Base-by-base conservation (phyloP, 2,888 invertebrate species). In the Conomelus anceps region DNA sequence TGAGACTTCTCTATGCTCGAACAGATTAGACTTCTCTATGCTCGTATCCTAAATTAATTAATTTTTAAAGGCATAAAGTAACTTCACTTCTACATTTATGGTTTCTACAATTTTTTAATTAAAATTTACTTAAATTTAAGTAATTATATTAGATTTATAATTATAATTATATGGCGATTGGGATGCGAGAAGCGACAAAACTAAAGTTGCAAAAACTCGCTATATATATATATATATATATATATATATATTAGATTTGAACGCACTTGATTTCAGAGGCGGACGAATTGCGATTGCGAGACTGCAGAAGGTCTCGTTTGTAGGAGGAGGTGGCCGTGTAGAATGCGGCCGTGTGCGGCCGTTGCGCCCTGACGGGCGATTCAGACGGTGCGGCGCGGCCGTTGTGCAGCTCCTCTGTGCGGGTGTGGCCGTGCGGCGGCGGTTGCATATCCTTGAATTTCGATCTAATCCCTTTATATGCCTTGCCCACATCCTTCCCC, bases 401-500 rank as follows among this genome's bases (percentile, higher is more conserved):
- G 86, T 22, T 3, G 26, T 17, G 22, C 84, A 89, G 22, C 34
- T 26, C 23, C 87, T 86, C n/a, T 84, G 41, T 23, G 84, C 22
- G 11, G 29, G 26, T 85, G 85, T n/a, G 23, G 88, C 88, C 63
- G 29, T 88, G 85, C 13, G 23, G 22, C 17, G n/a, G 20, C 24
- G 91, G 84, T 84, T 84, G 84, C 9, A 86, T 91, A 86, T 94
- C 93, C 91, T 93, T 93, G 24, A 94, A 92, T 93, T 96, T 96
- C 87, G 96, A 96, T 92, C 95, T 95, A 26, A 97, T 94, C 89
- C 96, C 97, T 93, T 96, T 96, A 92, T 96, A 97, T 3, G 96
- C 97, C 89, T 96, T 96, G 93, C 96, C 96, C 92, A 97, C 95
- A 92, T 96, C 96, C 92, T 96, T 96, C 4, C 96, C 96, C 90